These are phyloP conservation scores for Bicyclus anynana DNA, from an alignment of 1,140 invertebrate genomes.

Conservation along the genomic window DNA sequence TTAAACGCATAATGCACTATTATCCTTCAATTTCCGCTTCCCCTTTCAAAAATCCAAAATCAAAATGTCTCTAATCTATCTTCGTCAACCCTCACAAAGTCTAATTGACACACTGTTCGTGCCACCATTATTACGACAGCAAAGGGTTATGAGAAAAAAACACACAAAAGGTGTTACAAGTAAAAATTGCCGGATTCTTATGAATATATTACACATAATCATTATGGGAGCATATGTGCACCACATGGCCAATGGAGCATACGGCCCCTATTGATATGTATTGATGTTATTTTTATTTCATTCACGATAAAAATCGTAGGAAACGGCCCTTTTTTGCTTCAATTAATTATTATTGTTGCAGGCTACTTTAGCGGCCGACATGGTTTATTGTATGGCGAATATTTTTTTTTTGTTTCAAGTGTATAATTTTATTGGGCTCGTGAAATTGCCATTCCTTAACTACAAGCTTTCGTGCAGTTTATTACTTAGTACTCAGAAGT, in stretches of 20 bases:
- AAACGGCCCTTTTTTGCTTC: constrained; percentile 19
- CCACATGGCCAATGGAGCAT: constrained; percentile 63
- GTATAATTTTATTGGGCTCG: neutral
- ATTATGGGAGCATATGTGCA: constrained; percentile 55
- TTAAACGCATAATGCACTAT: neutral
- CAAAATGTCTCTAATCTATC: constrained; percentile 34
- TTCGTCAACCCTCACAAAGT: constrained; percentile 31
- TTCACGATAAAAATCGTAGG: constrained; percentile 36
- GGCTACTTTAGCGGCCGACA: constrained; percentile 1
- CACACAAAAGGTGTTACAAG: constrained; percentile 50
- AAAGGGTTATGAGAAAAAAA: constrained; percentile 48
- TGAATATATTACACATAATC: constrained; percentile 43
- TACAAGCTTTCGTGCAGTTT: neutral
- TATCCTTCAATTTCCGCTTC: neutral
- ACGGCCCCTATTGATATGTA: constrained; percentile 45
- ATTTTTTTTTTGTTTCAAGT: neutral
- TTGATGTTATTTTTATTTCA: constrained; percentile 49
- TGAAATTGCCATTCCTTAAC: neutral
- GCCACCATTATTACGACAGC: constrained; percentile 41
- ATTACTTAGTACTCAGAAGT: too few relatives aligned
- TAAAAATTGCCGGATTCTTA: constrained; percentile 56
- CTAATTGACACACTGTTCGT: constrained; percentile 43
- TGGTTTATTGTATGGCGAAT: neutral
- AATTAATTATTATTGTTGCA: constrained; percentile 17
- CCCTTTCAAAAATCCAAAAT: neutral